Conservation (phyloP, 2,888 invertebrate species). For the Campopleginae sp. region DNA sequence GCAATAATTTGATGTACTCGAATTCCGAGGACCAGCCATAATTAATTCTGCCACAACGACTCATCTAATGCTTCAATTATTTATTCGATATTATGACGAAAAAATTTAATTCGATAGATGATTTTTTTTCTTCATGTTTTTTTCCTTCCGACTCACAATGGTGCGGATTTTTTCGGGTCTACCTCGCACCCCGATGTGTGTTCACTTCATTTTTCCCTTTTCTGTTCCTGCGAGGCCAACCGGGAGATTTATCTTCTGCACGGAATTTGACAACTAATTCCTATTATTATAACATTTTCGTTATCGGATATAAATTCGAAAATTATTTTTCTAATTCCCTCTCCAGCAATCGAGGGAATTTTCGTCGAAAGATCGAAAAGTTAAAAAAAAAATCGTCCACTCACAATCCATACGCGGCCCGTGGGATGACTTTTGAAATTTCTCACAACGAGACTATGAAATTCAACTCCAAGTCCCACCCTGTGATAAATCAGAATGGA, state of each 20-base stretch:
- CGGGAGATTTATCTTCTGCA: no score
- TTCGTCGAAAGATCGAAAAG: not conserved
- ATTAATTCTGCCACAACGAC: not conserved
- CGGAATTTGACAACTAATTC: no score
- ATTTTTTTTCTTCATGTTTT: not conserved
- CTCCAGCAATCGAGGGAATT: no score
- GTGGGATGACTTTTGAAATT: conserved; percentile 14
- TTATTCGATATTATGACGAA: not conserved
- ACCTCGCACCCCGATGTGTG: no score
- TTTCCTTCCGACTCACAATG: no score
- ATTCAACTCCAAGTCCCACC: conserved; percentile 36
- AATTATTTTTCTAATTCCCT: no score
- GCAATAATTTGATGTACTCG: not conserved
- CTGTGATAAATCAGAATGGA: conserved; percentile 76
- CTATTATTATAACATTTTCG: no score
- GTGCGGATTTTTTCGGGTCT: no score
- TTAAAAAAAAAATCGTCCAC: not conserved
- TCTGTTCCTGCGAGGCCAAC: no score
- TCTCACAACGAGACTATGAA: conserved; percentile 7
- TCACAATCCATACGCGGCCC: not conserved
- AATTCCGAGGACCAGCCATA: not conserved
- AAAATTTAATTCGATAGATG: not conserved
- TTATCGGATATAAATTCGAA: no score
- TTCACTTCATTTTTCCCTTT: no score
- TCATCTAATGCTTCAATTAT: not conserved